Base-by-base conservation (phyloP, 2,888 invertebrate genomes). In the Ernsta delagoae region DNA sequence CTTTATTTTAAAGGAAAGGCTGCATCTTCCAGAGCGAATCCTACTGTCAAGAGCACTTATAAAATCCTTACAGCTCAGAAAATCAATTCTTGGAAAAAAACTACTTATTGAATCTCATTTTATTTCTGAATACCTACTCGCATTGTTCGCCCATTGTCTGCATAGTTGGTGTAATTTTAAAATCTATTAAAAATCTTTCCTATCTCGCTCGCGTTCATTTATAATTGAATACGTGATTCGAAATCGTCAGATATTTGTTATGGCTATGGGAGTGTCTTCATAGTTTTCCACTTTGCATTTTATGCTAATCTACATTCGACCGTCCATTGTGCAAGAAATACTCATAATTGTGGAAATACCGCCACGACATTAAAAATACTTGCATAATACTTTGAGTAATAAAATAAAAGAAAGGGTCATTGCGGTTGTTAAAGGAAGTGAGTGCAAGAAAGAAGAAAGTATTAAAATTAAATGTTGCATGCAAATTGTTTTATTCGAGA, bases 141-240 rank as follows among this genome's bases (percentile, higher is more conserved):
- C 59, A 59, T 69, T 59, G 59, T 59, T 24, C 34, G 69, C 50
- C 50, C 63, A 53, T 50, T 56, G 69, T 64, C 64, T 70, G 63
- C 62, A 57, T 64, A 59, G 64, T 64, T 64, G 63, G 59, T 59
- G 69, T 70, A 70, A 64, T 64, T 70, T 70, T 70, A 64, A 70
- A 63, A 69, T 63, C 59, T 64, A 69, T 69, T 70, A 64, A 64
- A 43, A 65, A 68, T 72, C 65, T 80, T 78, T 79, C 69, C 75
- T 71, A 79, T 79, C 80, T 82, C 81, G 81, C 78, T 79, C 80
- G 82, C 81, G 82, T 83, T 41, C 75, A 64, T 68, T 70, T 69
- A 73, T 83, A 82, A 88, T 86, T 84, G 82, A 85, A 84, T 82
- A 85, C 86, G 85, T 85, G 86, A 83, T 78, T 74, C 71, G 78